phyloP scores from a whole-genome alignment of 2,888 invertebrate genomes.

The Melinaea menophilus region DNA sequence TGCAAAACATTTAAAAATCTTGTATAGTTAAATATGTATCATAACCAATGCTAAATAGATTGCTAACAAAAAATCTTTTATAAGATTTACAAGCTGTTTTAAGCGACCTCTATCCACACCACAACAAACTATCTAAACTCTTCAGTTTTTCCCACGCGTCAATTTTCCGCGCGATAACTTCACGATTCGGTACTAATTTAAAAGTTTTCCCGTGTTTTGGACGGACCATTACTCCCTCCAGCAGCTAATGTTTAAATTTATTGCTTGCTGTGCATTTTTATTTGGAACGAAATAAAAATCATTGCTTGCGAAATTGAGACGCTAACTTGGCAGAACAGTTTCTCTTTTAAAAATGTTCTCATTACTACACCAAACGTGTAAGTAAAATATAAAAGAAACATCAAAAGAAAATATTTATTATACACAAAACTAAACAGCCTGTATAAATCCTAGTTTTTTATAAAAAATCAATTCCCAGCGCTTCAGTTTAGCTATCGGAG shows the following conservation, averaged over 20 bases:
- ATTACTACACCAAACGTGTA: neutral
- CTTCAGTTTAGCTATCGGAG: slow-evolving; percentile 64
- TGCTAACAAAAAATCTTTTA: too few species aligned
- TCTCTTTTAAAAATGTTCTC: slow-evolving; percentile 7
- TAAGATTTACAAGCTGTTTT: neutral
- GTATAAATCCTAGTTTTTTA: slow-evolving; percentile 69
- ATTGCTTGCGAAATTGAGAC: slow-evolving; percentile 12
- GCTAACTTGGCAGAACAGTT: slow-evolving; percentile 7
- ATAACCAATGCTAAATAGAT: too few species aligned
- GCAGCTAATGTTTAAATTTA: slow-evolving; percentile 38
- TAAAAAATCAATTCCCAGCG: slow-evolving; percentile 70
- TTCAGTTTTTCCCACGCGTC: slow-evolving; percentile 35
- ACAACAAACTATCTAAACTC: slow-evolving; percentile 7
- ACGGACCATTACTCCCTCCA: slow-evolving; percentile 42
- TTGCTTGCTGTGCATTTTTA: slow-evolving; percentile 30
- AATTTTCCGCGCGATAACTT: slow-evolving; percentile 45
- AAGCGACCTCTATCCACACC: neutral
- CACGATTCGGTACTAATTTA: slow-evolving; percentile 42
- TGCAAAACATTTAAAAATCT: too few species aligned
- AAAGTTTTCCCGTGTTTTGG: slow-evolving; percentile 40
- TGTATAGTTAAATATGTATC: too few species aligned
- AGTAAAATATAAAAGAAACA: neutral
- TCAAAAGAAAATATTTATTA: slow-evolving; percentile 11
- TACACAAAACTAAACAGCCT: slow-evolving; percentile 49
- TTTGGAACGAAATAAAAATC: slow-evolving; percentile 22